Conservation (phyloP, 2,113 vertebrate species). For the Verasper variegatus region DNA sequence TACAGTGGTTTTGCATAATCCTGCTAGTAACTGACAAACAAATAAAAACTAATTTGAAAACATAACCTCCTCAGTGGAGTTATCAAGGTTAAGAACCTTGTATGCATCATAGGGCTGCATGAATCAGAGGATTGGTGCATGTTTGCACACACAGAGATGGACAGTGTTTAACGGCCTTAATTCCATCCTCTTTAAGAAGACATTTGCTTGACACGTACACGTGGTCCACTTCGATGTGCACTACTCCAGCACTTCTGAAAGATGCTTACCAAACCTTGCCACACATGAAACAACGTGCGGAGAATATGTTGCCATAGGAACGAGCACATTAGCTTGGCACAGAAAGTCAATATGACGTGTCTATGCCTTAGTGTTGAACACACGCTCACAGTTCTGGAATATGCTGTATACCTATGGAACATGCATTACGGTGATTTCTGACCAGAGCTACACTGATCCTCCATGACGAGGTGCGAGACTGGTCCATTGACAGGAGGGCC, state of each 20-base stretch:
- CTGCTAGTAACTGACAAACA: no score
- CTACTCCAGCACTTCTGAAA: conserved; percentile 62
- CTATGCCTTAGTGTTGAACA: neutral
- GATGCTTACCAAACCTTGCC: no score
- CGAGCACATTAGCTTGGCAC: conserved; percentile 53
- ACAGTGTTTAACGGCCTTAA: neutral
- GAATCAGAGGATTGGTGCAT: no score
- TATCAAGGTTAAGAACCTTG: no score
- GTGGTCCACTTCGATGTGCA: conserved; percentile 61
- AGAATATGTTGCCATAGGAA: conserved; percentile 68
- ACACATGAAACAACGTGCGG: conserved; percentile 66
- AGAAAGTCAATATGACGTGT: conserved; percentile 73
- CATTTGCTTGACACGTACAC: conserved; percentile 52
- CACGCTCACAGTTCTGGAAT: neutral
- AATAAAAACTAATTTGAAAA: neutral
- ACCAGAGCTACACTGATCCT: conserved; percentile 19
- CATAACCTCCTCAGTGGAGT: no score
- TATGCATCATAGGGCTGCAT: no score
- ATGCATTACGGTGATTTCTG: neutral
- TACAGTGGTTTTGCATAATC: no score
- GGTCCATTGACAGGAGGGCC: conserved; percentile 50
- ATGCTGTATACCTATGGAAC: neutral
- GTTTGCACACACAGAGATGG: neutral
- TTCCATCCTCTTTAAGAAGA: conserved; percentile 35
- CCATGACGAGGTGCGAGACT: conserved; percentile 41